Evolutionary conservation across 2,113 vertebrate species (phyloP).

Genomic region (Chaetops frenatus): DNA sequence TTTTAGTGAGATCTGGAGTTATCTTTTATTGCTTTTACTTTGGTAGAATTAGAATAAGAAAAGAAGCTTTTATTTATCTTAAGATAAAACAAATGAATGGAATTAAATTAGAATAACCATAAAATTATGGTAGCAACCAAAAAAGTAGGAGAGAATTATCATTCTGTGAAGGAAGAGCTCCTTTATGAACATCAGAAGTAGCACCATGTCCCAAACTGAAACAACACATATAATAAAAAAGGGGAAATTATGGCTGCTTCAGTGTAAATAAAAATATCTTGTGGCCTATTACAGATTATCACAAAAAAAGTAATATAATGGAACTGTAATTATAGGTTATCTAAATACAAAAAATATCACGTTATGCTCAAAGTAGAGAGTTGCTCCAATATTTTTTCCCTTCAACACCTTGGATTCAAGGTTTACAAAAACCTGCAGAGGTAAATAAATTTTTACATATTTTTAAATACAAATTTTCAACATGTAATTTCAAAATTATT

Average conservation of each 20-base stretch:
- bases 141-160: background rate
- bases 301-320: background rate
- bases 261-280: background rate
- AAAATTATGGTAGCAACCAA: background rate
- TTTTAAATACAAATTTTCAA: background rate
- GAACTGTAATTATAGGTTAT: background rate
- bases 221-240: background rate
- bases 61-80: background rate
- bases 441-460: background rate
- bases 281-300: background rate
- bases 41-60: background rate
- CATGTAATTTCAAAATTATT: background rate
- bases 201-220: background rate
- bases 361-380: background rate
- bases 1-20: background rate
- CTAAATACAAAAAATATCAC: background rate
- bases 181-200: background rate
- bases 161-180: background rate
- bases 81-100: background rate
- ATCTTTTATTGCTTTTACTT: background rate
- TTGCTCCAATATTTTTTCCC: background rate
- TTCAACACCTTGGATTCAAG: background rate
- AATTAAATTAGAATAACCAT: background rate
- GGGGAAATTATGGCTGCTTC: background rate
- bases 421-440: background rate